A percentile compares a stretch with the other conserved stretches of the same genome.
These are phyloP conservation scores for Antedon bifida DNA, from an alignment of 35 echinoderm and acorn worm species.

Conservation along the genomic window DNA sequence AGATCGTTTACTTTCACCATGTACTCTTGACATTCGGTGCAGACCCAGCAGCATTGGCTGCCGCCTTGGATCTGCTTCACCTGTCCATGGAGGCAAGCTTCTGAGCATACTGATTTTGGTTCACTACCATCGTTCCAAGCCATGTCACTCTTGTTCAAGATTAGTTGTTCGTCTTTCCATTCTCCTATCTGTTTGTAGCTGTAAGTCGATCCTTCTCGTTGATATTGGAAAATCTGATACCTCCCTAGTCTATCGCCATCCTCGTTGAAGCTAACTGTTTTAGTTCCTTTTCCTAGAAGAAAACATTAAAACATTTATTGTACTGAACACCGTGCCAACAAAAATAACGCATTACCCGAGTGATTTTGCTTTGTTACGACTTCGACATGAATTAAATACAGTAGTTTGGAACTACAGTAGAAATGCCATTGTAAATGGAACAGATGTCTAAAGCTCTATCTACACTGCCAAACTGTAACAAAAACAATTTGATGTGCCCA, in stretches of 20 bases:
- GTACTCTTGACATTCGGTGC: conserved; percentile 41
- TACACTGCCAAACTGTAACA: too few species aligned
- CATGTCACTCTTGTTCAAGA: conserved; percentile 31
- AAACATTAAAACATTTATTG: background rate
- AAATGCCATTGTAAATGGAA: too few species aligned
- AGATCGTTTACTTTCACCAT: conserved; percentile 41
- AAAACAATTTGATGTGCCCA: too few species aligned
- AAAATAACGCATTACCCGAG: too few species aligned
- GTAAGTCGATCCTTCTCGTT: background rate
- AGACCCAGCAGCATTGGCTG: conserved; percentile 90
- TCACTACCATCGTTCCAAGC: conserved; percentile 33
- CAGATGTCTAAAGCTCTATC: too few species aligned
- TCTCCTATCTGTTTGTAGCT: conserved; percentile 60
- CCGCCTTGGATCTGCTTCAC: conserved; percentile 32
- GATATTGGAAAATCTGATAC: conserved; percentile 80
- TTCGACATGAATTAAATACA: too few species aligned
- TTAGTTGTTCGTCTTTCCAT: conserved; percentile 41
- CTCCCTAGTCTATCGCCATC: conserved; percentile 71
- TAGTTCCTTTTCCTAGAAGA: background rate
- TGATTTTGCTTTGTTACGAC: too few species aligned
- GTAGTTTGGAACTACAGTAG: too few species aligned
- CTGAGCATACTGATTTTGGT: conserved; percentile 47
- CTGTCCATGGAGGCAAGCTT: conserved; percentile 32
- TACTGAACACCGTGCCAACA: too few species aligned
- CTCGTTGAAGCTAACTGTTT: conserved; percentile 41